Evolutionary conservation across 2,113 vertebrate species (phyloP), one percentile per base, ranked within the genome.

Genomic region (Megaceryle maxima): DNA sequence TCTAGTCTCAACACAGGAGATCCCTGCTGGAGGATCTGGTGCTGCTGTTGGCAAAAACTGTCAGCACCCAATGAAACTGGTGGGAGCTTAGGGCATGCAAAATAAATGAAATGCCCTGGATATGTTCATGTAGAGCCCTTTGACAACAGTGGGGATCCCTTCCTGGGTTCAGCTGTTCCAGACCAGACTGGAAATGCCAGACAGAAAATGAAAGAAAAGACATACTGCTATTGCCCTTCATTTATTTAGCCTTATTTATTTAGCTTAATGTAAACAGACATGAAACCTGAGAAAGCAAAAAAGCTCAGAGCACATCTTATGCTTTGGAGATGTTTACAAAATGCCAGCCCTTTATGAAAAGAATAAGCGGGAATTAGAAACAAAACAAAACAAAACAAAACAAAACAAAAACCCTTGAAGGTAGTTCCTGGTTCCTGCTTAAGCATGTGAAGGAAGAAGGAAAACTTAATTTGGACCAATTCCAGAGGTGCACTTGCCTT

Each of bases 361-460:
- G 39, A 81, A 72, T 31, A 88, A 93, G 24, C 24, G 77, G 44
- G 87, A 93, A 79, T 81, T 59, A 81, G 37, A 7, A 48, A 53
- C 37, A 25, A 50, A 64, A n/a, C n/a, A 60, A 29, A 43, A 37
- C 26, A 56, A 46, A 44, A 69, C 37, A 60, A 85, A 70, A 41
- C 39, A 41, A 46, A 46, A 46, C 9, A 46, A 46, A 46, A 80
- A 24, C n/a, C 44, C 62, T 59, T 88, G 46, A 81, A 72, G 64
- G 39, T 83, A 89, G 56, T 94, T 95, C 95, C 91, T 93, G 41
- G 66, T 88, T 96, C 90, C 90, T 92, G 59, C 67, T 92, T 43
- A 85, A 90, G 37, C 22, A 16, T 4, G 21, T 55, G 75, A 91
- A 79, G 28, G 64, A 80, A n/a, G 25, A 69, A 82, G n/a, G 60